phyloP scores from a whole-genome alignment of 1,140 invertebrate species.

The Drosophila sp. region DNA sequence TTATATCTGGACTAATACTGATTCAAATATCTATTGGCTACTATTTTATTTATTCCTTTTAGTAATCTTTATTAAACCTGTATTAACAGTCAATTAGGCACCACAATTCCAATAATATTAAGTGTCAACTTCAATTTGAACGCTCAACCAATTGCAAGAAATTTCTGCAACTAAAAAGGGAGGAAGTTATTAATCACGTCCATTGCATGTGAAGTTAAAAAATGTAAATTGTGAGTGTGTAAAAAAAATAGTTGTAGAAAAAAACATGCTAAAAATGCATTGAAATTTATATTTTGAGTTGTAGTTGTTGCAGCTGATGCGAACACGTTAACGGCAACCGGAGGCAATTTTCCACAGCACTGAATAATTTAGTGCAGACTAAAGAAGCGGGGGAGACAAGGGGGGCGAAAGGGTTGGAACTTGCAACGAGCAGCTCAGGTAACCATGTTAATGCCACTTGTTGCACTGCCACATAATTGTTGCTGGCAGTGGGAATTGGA shows the following conservation, averaged over 20 bases:
- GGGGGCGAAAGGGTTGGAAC: neutral
- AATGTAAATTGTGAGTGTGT: slow-evolving; percentile 62
- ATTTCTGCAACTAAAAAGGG: slow-evolving; percentile 33
- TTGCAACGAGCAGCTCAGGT: neutral
- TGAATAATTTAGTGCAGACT: slow-evolving; percentile 37
- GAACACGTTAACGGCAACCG: slow-evolving; percentile 50
- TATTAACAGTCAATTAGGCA: slow-evolving; percentile 28
- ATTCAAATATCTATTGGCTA: too few relatives aligned
- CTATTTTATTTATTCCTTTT: too few relatives aligned
- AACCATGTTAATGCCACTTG: slow-evolving; percentile 55
- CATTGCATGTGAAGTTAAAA: slow-evolving; percentile 62
- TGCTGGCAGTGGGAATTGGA: slow-evolving; percentile 63
- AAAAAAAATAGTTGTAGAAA: slow-evolving; percentile 32
- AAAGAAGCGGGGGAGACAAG: neutral
- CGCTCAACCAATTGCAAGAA: slow-evolving; percentile 20
- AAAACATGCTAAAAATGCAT: slow-evolving; percentile 59
- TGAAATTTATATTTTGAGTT: slow-evolving; percentile 41
- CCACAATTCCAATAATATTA: slow-evolving; percentile 6
- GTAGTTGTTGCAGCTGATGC: neutral
- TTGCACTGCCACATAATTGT: slow-evolving; percentile 68
- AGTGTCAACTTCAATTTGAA: slow-evolving; percentile 40
- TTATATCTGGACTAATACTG: too few relatives aligned
- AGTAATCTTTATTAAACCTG: neutral
- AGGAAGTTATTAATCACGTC: slow-evolving; percentile 72
- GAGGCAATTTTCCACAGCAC: slow-evolving; percentile 74